Evolutionary conservation across 2,888 invertebrate genomes (phyloP), one percentile per base, ranked within the genome.

Genomic region (Acrobasis suavella): DNA sequence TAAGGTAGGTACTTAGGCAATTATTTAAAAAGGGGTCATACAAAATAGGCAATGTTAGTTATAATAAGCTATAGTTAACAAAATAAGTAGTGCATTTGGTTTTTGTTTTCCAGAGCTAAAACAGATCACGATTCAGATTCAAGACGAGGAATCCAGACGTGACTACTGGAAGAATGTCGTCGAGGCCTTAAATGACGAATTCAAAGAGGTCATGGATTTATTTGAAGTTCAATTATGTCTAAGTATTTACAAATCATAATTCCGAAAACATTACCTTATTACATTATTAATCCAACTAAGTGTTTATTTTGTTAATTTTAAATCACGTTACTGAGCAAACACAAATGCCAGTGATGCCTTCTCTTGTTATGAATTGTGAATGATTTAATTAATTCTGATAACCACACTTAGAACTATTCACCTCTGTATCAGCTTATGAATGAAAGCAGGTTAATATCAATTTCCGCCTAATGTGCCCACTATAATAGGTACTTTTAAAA

Each of bases 111-210:
- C 77, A 91, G 91, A 81, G 65, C 71, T 91, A 38, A 83, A 85
- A 64, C 81, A 87, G 68, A 50, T 91, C 12, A 76, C 71, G 60
- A 82, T 91, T 62, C 81, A 83, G 73, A 82, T 91, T 60, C 87
- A 91, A 78, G 87, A 87, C 61, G 82, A 85, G 6, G 71, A 74
- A 17, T 50, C 55, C 0, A 81, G 69, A 60, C 69, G 73, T n/a
- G 66, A 71, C 2, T 85, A 84, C 64, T 90, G 89, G 91, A 65
- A 60, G 8, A 65, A 71, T 17, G 75, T 77, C 7, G 72, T 81
- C 0, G 63, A 75, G 22, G 65, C 67, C 1, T n/a, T 89, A 1
- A 76, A 39, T 7, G 72, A 79, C 61, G 80, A 89, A 65, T 90
- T 74, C 68, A 62, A 67, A 8, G 80, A 81, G 14, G 76, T 89